These are phyloP conservation scores for Malacoctenus gilli DNA, from an alignment of 2,797 vertebrate species.

Conservation along the genomic window DNA sequence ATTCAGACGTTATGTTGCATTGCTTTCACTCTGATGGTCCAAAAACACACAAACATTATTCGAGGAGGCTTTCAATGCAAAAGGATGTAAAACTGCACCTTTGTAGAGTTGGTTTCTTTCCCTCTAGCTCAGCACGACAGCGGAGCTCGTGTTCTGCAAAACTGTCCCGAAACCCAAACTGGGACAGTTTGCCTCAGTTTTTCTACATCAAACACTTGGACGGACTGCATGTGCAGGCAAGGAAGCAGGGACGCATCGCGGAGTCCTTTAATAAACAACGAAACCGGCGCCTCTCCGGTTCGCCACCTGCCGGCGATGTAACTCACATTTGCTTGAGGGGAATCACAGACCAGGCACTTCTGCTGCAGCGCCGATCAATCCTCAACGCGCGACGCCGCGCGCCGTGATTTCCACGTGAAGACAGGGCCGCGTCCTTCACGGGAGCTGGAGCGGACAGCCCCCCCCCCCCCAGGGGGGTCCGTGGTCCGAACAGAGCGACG, in stretches of 20 bases:
- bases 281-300: slow-evolving; percentile 1
- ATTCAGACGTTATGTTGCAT: too few species aligned
- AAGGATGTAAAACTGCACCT: too few species aligned
- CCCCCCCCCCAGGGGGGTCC: slow-evolving; percentile 7
- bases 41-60: too few species aligned
- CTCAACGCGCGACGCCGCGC: slow-evolving; percentile 33
- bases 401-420: slow-evolving; percentile 45
- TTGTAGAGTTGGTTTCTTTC: too few species aligned
- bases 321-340: slow-evolving; percentile 22
- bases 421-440: slow-evolving; percentile 58
- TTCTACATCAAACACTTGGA: slow-evolving; percentile 8
- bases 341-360: slow-evolving; percentile 17
- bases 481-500: slow-evolving; percentile 29
- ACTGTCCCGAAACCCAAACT: not conserved
- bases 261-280: slow-evolving; percentile 20
- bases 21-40: too few species aligned
- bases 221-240: not conserved
- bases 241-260: slow-evolving; percentile 4
- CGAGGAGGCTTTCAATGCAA: too few species aligned
- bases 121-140: too few species aligned
- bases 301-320: slow-evolving; percentile 14
- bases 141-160: too few species aligned
- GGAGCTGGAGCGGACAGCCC: slow-evolving; percentile 22
- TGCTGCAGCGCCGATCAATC: slow-evolving; percentile 33
- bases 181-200: not conserved